Base-by-base conservation (phyloP, 2,113 vertebrate species). In the Calyptommatus sinebrachiatus region DNA sequence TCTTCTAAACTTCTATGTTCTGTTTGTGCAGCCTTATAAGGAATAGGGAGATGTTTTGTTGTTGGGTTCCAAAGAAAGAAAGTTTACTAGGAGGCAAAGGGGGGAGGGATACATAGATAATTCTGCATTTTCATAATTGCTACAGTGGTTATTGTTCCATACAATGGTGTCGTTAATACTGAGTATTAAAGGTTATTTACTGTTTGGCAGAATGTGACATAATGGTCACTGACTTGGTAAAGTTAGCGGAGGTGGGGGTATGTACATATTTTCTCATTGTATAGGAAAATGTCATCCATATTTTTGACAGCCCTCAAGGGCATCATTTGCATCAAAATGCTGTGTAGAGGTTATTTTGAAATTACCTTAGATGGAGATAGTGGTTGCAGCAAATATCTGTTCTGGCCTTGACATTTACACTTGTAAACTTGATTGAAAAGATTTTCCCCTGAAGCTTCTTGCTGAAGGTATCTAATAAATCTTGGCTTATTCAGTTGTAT, bases 401-500 rank as follows among this genome's bases (percentile, higher is more conserved):
- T 84, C 86, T 87, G 45, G 45, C 83, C 72, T 83, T 85, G 84
- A 84, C 71, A 86, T 88, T 87, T 85, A 83, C 85, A 61, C 9
- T 78, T 73, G n/a, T 20, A 85, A 85, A 57, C 45, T 83, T 53
- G 79, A 81, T 76, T 86, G 83, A 48, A 72, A 86, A 53, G 71
- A 84, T 81, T 79, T 78, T 89, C 5, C 29, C 71, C 35, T 53
- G n/a, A 62, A n/a, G 22, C 60, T 87, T 80, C 74, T 85, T 89
- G 71, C 77, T 90, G 73, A 85, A 90, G 83, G 72, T 78, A 35
- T 81, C 76, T 73, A 87, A 89, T 88, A 90, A 87, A 87, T 83
- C 77, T 84, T 81, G 76, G 80, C 68, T 88, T 7, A 67, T 45
- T 78, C 78, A 84, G n/a, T 28, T 85, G 77, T 53, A 73, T 81